Evolutionary conservation across 2,797 vertebrate species (phyloP), one percentile per base, ranked within the genome.

Genomic region (Phyllotis vaccarum): DNA sequence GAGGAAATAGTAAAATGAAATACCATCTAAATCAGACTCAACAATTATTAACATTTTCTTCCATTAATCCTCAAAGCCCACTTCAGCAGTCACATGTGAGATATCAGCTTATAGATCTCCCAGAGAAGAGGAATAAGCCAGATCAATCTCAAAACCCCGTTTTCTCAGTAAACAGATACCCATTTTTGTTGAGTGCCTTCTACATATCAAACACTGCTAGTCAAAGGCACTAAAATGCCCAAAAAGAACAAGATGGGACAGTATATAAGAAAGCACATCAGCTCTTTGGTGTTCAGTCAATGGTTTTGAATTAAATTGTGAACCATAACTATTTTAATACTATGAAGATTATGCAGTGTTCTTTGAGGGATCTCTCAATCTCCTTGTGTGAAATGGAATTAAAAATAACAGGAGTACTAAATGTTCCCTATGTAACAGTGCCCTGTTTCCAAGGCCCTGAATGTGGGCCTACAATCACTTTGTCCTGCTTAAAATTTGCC

Each of bases 1-100:
- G 46, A 92, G 58, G 60, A 93, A 88, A 86, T 64, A 79, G 54
- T 87, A 87, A 90, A 91, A 86, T 80, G 34, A 88, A 86, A 34
- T 27, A 75, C 9, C 76, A 54, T 86, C 19, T 56, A 46, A 90
- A 70, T 91, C 21, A 87, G 40, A 74, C 40, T 85, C 29, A 90
- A 56, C 11, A 66, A 49, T 72, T 90, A 72, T 49, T 90, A 74
- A 58, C 7, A 83, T 60, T 91, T 87, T n/a, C 46, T 90, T 85
- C 37, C 86, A 68, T 92, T 95, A 31, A 76, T 92, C 54, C 72
- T 80, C 49, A 95, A 90, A 90, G 14, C 24, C 4, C 11, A 90
- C 37, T 60, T 92, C 79, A n/a, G 12, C 5, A 10, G 13, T 81
- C 40, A 91, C 24, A 40, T 80, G n/a, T 72, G 89, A 54, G 13